Evolutionary conservation across 2,888 invertebrate species (phyloP), one percentile per base, ranked within the genome.

Genomic region (Nemurella pictetii): DNA sequence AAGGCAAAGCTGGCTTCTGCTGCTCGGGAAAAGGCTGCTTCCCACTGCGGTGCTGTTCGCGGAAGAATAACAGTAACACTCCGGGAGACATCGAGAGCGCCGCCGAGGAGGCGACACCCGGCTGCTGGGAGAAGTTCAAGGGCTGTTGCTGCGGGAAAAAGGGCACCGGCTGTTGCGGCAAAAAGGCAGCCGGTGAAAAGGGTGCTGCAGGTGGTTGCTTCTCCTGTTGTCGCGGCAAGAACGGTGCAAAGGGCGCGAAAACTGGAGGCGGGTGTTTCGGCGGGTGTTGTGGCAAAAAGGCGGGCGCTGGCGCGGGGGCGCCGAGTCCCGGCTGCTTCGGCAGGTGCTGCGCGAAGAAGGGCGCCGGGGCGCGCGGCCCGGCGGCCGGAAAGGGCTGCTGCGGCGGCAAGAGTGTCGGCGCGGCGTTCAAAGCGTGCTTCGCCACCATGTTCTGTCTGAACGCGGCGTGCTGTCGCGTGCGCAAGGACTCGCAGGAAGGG

Each of bases 131-230:
- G 12, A 55, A 55, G 55, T 55, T 55, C 55, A 55, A 55, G 55
- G 20, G 20, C 55, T 7, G 75, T 25, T 75, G 75, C 15, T 75
- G 26, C 75, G 73, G 73, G 3, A 75, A 28, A 75, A 75, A 75
- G 28, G 75, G 75, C 28, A 28, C 28, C n/a, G 75, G 90, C 85
- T 90, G 90, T 86, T 88, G 88, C 88, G 91, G 90, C 25, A 91
- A 91, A 86, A 91, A 91, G 25, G 91, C 91, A 81, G 88, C 92
- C 12, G 92, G 92, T 78, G 92, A 93, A 87, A 88, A 91, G 0
- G 88, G 92, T 73, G 92, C 91, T 86, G 87, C 88, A 12, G 88
- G 88, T 28, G 89, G 89, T 86, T 89, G 86, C 78, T 85, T 82
- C 35, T 81, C 35, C 25, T 83, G 84, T 82, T 87, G 88, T 85